phyloP scores from a whole-genome alignment of 2,888 invertebrate genomes.

The Dinocampus coccinellae region DNA sequence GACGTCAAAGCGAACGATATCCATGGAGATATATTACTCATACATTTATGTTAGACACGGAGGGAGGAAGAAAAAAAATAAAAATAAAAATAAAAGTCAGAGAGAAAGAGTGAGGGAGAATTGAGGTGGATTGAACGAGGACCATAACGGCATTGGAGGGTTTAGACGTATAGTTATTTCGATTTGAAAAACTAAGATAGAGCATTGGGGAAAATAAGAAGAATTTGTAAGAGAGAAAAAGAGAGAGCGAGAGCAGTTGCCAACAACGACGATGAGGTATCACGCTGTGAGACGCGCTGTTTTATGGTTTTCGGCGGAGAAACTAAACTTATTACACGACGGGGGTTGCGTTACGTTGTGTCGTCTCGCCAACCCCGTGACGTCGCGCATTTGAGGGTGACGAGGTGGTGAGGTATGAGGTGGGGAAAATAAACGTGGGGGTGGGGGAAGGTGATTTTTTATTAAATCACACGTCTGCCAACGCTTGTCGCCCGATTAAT shows the following conservation, averaged over 20 bases:
- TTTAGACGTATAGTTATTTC: neutral
- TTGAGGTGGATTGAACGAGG: neutral
- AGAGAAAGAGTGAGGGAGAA: neutral
- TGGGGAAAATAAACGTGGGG: too few species aligned
- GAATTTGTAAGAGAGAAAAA: conserved; percentile 7
- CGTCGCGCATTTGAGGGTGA: too few species aligned
- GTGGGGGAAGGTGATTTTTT: conserved; percentile 54
- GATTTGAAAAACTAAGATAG: conserved; percentile 22
- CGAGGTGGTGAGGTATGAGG: too few species aligned
- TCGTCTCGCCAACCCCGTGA: conserved; percentile 46
- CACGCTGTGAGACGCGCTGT: conserved; percentile 53
- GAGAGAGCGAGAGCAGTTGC: conserved; percentile 23
- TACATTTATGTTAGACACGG: neutral
- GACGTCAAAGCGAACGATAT: conserved; percentile 4
- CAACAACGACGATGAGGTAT: conserved; percentile 37
- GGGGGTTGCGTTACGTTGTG: conserved; percentile 47
- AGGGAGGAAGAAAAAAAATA: too few species aligned
- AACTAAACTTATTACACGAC: conserved; percentile 68
- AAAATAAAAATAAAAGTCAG: too few species aligned
- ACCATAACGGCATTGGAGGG: conserved; percentile 6
- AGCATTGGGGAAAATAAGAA: neutral
- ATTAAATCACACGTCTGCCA: conserved; percentile 64
- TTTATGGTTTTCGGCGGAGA: conserved; percentile 66
- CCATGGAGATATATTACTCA: conserved; percentile 23
- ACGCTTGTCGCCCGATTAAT: conserved; percentile 62